These are phyloP conservation scores for Bucorvus abyssinicus DNA, from an alignment of 2,797 vertebrate genomes.

Conservation along the genomic window DNA sequence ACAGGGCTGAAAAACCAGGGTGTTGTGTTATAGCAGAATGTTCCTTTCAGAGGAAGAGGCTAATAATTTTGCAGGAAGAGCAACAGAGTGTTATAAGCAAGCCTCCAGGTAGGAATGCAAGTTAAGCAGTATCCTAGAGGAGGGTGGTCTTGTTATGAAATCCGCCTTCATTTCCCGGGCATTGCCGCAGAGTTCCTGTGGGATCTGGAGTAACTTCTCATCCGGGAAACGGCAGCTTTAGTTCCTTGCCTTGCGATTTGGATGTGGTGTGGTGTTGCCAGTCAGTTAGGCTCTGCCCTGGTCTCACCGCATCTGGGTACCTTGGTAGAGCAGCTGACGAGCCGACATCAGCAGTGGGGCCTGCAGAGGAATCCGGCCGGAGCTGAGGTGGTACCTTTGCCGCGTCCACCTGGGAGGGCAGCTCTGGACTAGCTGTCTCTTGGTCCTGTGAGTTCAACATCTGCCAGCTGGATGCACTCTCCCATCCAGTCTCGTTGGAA, in stretches of 20 bases:
- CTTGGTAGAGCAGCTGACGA: neutral
- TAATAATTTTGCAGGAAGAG: neutral
- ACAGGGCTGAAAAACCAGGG: neutral
- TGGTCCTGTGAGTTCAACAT: neutral
- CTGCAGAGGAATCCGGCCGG: neutral
- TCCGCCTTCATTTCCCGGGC: neutral
- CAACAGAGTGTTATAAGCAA: neutral
- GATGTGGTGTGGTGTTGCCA: neutral
- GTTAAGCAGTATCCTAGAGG: constrained; percentile 29
- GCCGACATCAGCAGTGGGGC: neutral
- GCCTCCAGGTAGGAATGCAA: constrained; percentile 5
- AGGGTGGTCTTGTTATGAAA: constrained; percentile 33
- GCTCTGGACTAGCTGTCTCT: neutral
- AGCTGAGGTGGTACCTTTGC: neutral
- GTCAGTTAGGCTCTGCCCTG: neutral
- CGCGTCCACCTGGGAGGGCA: neutral
- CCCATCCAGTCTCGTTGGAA: neutral
- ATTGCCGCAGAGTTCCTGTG: neutral
- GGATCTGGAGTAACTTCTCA: neutral
- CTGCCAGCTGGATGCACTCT: neutral
- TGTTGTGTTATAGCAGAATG: neutral
- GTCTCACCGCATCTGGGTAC: neutral
- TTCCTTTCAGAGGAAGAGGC: neutral
- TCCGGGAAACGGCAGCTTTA: neutral
- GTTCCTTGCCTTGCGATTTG: neutral